phyloP scores from a whole-genome alignment of 2,113 vertebrate species.

The Hystrix brachyura region DNA sequence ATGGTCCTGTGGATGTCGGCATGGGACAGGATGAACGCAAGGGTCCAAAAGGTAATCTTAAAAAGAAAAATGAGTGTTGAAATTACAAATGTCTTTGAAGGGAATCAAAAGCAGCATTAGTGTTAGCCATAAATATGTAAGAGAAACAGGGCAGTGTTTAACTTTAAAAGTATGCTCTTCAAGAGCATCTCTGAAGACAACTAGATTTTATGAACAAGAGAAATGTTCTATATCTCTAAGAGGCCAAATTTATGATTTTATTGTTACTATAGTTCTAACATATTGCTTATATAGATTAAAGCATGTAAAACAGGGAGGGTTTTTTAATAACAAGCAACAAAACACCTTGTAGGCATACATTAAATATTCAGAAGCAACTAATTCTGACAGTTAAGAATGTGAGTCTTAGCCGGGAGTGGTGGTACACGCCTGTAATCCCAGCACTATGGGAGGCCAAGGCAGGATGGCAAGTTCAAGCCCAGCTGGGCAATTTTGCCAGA shows the following conservation, averaged over 20 bases:
- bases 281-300: constrained; percentile 9
- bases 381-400: neutral
- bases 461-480: neutral
- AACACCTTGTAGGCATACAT: neutral
- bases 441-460: neutral
- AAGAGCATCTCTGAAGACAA: constrained; percentile 16
- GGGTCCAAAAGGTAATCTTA: constrained; percentile 91
- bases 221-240: neutral
- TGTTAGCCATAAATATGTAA: neutral
- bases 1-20: constrained; percentile 86
- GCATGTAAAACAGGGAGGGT: neutral
- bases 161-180: neutral
- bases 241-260: neutral
- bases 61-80: constrained; percentile 70
- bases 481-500: neutral
- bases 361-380: constrained; percentile 38
- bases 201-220: constrained; percentile 24
- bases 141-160: neutral
- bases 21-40: constrained; percentile 89
- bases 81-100: constrained; percentile 9
- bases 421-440: neutral
- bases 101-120: neutral
- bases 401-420: neutral
- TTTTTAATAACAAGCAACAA: constrained; percentile 32
- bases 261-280: neutral